Conservation (phyloP, 2,797 vertebrate species). For the Allobates femoralis region DNA sequence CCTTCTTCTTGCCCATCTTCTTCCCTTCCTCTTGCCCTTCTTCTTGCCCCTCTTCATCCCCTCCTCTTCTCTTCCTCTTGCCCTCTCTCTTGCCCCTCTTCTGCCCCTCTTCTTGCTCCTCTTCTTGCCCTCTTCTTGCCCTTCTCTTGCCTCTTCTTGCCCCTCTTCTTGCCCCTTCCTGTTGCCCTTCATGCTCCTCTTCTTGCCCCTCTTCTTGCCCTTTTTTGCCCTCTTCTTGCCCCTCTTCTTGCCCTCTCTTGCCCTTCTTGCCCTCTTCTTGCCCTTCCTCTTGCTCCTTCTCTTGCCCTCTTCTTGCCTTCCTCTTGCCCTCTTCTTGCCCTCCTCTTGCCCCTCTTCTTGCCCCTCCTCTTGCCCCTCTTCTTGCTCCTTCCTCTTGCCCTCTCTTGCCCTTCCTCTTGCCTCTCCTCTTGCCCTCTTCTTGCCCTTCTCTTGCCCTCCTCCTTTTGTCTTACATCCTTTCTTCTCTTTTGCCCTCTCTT, state of each 20-base stretch:
- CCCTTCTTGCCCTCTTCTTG: background rate
- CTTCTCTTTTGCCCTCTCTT: no score
- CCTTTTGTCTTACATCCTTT: background rate
- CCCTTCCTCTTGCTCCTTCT: background rate
- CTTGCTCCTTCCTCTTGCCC: background rate
- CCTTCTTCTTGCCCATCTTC: no score
- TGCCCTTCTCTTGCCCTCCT: background rate
- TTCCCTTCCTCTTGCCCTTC: no score
- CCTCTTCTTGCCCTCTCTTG: background rate
- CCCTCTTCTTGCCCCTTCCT: no score
- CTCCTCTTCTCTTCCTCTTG: no score
- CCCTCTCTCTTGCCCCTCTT: background rate
- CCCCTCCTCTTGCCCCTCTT: no score
- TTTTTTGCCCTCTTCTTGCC: no score
- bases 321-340: no score
- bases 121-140: background rate
- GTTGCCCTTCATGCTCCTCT: no score
- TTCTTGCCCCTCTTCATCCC: no score
- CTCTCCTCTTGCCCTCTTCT: background rate
- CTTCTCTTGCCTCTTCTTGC: background rate
- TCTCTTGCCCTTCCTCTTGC: background rate
- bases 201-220: no score
- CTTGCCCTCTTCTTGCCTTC: background rate
- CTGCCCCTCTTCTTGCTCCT: background rate
- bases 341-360: no score